Evolutionary conservation across 2,113 vertebrate genomes (phyloP).

Genomic region (Ciconia boyciana): DNA sequence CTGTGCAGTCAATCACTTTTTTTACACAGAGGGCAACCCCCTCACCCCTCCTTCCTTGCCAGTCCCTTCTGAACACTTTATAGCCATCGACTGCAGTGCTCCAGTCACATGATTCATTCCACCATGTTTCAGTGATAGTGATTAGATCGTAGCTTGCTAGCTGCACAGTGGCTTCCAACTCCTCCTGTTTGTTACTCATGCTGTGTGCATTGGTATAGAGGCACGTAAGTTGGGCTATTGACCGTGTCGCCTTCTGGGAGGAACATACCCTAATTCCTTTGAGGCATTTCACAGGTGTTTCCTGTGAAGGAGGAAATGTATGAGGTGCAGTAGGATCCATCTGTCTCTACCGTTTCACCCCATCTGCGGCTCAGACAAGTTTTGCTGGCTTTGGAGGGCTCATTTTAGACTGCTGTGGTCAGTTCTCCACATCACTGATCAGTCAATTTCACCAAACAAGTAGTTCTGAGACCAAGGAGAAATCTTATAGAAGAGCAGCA

Average conservation of each 20-base stretch:
- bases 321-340: not conserved
- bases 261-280: not conserved
- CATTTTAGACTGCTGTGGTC: not conserved
- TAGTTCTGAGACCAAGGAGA: not conserved
- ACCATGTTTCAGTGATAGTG: accelerated
- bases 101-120: accelerated
- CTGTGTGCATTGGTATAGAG: not conserved
- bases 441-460: not conserved
- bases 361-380: not conserved
- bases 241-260: not conserved
- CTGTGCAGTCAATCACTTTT: not conserved
- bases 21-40: not conserved
- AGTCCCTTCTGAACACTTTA: not conserved
- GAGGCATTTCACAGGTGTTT: not conserved
- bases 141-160: not conserved
- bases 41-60: not conserved
- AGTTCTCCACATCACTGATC: not conserved
- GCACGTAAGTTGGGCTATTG: accelerated
- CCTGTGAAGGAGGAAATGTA: not conserved
- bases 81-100: not conserved
- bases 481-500: not conserved
- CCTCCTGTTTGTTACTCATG: not conserved
- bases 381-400: not conserved
- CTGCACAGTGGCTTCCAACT: not conserved
- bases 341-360: not conserved